phyloP scores from a whole-genome alignment of 1,140 invertebrate species.

The Anadara kagoshimensis region DNA sequence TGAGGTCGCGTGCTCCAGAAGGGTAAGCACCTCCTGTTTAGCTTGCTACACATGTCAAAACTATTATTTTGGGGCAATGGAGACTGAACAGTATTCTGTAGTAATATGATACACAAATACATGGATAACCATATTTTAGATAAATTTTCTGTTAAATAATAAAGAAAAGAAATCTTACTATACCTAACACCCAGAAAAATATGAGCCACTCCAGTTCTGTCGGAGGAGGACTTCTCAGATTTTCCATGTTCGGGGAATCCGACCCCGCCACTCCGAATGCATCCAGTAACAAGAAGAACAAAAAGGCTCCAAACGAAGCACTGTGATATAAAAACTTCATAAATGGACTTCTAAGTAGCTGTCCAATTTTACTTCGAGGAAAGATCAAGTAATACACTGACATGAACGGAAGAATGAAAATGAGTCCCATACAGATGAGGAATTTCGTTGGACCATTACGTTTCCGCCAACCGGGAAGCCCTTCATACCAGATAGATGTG shows the following conservation, averaged over 20 bases:
- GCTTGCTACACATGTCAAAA: no score
- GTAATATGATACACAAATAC: no score
- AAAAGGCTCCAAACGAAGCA: slow-evolving; percentile 97
- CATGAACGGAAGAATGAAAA: slow-evolving; percentile 95
- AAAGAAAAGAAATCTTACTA: no score
- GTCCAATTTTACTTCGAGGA: slow-evolving; percentile 91
- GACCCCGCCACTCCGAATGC: slow-evolving; percentile 63
- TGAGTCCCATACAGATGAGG: slow-evolving; percentile 91
- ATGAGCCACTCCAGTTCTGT: slow-evolving; percentile 94
- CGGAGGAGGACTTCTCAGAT: slow-evolving; percentile 87
- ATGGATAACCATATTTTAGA: no score
- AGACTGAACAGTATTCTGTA: no score
- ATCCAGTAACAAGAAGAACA: slow-evolving; percentile 84
- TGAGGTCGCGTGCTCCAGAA: no score
- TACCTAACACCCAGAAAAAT: slow-evolving; percentile 85
- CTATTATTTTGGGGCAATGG: no score
- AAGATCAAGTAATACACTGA: slow-evolving; percentile 94
- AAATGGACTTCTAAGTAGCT: slow-evolving; percentile 96
- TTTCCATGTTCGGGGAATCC: slow-evolving; percentile 64
- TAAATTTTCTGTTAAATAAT: no score
- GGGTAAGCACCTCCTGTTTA: no score
- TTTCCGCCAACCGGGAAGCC: slow-evolving; percentile 95
- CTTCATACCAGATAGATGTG: slow-evolving; percentile 99
- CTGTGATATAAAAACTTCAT: slow-evolving; percentile 99
- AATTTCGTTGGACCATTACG: slow-evolving; percentile 91